These are phyloP conservation scores for Lipotes vexillifer DNA, from an alignment of 2,113 vertebrate genomes.

Conservation along the genomic window DNA sequence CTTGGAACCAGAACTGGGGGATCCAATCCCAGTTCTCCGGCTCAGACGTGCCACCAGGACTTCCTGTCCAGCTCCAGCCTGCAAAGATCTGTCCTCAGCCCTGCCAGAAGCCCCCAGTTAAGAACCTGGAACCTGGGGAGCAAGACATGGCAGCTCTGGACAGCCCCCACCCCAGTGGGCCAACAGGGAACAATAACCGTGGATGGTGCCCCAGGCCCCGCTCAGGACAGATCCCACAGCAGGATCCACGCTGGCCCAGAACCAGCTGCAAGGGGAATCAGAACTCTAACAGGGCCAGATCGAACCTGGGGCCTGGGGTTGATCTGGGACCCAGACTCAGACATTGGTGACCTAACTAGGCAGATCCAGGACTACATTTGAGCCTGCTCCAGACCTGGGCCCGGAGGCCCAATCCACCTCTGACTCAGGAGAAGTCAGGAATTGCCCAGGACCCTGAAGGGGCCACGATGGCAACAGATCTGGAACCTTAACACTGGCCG, in stretches of 20 bases:
- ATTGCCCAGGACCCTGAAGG: slow-evolving; percentile 41
- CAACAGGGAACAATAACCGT: slow-evolving; percentile 46
- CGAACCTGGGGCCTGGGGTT: not conserved
- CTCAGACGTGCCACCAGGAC: slow-evolving; percentile 34
- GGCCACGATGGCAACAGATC: slow-evolving; percentile 41
- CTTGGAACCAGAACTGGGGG: slow-evolving; percentile 35
- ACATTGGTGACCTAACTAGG: not conserved
- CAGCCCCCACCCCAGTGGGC: slow-evolving; percentile 26
- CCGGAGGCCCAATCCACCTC: not conserved
- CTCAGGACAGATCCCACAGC: slow-evolving; percentile 64
- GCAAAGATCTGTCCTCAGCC: not conserved
- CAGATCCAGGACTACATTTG: slow-evolving; percentile 9
- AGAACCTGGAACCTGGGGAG: slow-evolving; percentile 10
- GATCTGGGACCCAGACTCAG: slow-evolving; percentile 34
- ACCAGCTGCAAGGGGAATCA: not conserved
- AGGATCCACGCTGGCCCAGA: slow-evolving; percentile 33
- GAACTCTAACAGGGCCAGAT: slow-evolving; percentile 36
- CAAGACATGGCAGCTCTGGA: slow-evolving; percentile 19
- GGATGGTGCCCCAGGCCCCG: slow-evolving; percentile 50
- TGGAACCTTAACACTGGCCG: slow-evolving; percentile 57
- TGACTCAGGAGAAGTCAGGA: slow-evolving; percentile 50
- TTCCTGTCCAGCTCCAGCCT: slow-evolving; percentile 24
- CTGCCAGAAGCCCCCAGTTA: slow-evolving; percentile 34
- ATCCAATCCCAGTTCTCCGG: slow-evolving; percentile 7
- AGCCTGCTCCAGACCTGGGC: slow-evolving; percentile 45